Evolutionary conservation across 1,140 invertebrate species (phyloP), one percentile per base, ranked within the genome.

Genomic region (Neotoxoptera formosana): DNA sequence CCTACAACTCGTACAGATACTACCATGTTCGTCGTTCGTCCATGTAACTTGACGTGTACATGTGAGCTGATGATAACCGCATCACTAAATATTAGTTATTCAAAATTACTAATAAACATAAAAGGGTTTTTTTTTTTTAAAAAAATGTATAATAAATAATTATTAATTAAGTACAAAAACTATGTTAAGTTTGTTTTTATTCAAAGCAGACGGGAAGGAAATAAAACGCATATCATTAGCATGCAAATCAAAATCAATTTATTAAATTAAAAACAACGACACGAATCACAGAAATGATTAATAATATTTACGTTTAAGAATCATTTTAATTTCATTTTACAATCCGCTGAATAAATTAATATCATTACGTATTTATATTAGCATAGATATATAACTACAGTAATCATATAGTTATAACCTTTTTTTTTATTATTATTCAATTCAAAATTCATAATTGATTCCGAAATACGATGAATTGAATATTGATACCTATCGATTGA

Each of bases 251-350:
- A 81, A 34, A 81, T 34, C 76, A 36, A 81, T 81, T 81, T 81
- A 81, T 81, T 67, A 67, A 67, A 67, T n/a, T 67, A 67, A 67
- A 67, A 81, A 81, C 34, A 36, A 36, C 76, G 34, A 81, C 76
- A 81, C 34, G 34, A 81, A 81, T 20, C 36, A 81, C 34, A 81
- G 76, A 81, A 81, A 36, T 81, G 76, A 36, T 81, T 81, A 81
- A 81, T 81, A 81, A 81, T 81, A 81, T 81, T 81, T 81, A 81
- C 76, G 34, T 81, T 81, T 81, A 81, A 34, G 20, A 81, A 81
- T 34, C 76, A 81, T 34, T 81, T 81, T 81, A 36, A 81, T 34
- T 81, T 20, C 6, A 14, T 81, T 81, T 81, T 36, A 21, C 17
- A 81, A 36, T 81, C 76, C 17, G 76, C n/a, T 20, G 76, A 81